These are phyloP conservation scores for Lasioglossum albipes DNA, from an alignment of 1,140 invertebrate species.

Conservation along the genomic window DNA sequence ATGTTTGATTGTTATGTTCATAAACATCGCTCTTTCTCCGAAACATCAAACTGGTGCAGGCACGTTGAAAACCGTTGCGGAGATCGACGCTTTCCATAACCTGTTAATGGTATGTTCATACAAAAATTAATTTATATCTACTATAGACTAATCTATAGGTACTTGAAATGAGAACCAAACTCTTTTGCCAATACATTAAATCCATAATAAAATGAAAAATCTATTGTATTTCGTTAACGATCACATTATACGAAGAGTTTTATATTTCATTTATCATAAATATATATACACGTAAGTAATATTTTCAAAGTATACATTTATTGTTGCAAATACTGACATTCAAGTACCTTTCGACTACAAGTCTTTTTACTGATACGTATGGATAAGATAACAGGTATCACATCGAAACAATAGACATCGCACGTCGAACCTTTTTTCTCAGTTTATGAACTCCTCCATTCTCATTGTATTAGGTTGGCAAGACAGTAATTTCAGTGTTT, in stretches of 20 bases:
- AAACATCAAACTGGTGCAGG: slow-evolving; percentile 79
- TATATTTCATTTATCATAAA: too few relatives aligned
- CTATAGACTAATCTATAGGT: background rate
- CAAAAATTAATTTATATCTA: background rate
- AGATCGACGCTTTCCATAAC: slow-evolving; percentile 79
- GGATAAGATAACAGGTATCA: slow-evolving; percentile 14
- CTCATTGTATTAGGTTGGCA: background rate
- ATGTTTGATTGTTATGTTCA: slow-evolving; percentile 76
- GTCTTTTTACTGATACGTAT: background rate
- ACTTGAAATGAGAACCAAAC: too few relatives aligned
- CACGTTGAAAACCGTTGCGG: slow-evolving; percentile 76
- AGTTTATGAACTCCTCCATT: too few relatives aligned
- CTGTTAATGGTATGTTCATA: slow-evolving; percentile 78
- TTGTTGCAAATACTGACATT: background rate
- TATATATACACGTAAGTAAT: too few relatives aligned
- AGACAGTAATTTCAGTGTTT: too few relatives aligned
- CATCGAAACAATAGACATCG: background rate
- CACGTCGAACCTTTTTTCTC: too few relatives aligned
- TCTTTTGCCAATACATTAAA: too few relatives aligned
- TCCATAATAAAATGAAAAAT: too few relatives aligned
- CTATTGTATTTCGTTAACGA: too few relatives aligned
- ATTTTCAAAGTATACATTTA: background rate
- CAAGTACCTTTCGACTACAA: background rate
- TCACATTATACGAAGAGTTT: too few relatives aligned
- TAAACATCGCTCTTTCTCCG: slow-evolving; percentile 79